Base-by-base conservation (phyloP, 2,113 vertebrate genomes). In the Tetraodon nigroviridis region DNA sequence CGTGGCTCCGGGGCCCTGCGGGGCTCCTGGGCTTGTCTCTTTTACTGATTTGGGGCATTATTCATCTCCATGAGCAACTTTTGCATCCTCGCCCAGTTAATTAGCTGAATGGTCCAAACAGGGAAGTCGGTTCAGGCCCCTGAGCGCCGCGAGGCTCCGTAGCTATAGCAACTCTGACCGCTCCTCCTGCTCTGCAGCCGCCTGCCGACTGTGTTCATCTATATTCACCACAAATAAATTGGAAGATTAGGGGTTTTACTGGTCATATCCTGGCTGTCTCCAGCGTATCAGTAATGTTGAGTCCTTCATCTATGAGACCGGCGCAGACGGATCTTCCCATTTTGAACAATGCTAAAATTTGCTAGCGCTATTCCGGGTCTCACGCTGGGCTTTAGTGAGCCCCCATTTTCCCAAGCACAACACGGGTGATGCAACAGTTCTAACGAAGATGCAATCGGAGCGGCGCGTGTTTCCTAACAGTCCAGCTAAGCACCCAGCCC, bases 351-450 rank as follows among this genome's bases (percentile, higher is more conserved):
- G 82, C 86, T 87, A 81, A 88, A 86, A 82, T 81, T 66, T 70
- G 77, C 85, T 84, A 76, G 66, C 80, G 78, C 61, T 81, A 78
- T 80, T 82, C 80, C 62, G 54, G 75, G 69, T 80, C 82, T 83
- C 78, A 84, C 65, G 76, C 86, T 82, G 82, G 70, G 82, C 68
- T 82, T 81, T 87, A 86, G 82, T 80, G 82, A 86, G 81, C 64
- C 24, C 77, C 81, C 82, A 50, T 75, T 86, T 86, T 84, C 76
- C 78, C 86, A 83, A 80, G 79, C 84, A 66, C 80, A 77, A 79
- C 81, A 75, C 88, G 74, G 65, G 86, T 92, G 90, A 91, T 90
- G 90, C 88, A 92, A 92, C 83, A 70, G 79, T 79, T 86, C 84
- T 67, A 75, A 74, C 63, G 63, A 69, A 85, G 81, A 82, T 86